Evolutionary conservation across 2,888 invertebrate genomes (phyloP).

Genomic region (Drosophila nigritarsus): DNA sequence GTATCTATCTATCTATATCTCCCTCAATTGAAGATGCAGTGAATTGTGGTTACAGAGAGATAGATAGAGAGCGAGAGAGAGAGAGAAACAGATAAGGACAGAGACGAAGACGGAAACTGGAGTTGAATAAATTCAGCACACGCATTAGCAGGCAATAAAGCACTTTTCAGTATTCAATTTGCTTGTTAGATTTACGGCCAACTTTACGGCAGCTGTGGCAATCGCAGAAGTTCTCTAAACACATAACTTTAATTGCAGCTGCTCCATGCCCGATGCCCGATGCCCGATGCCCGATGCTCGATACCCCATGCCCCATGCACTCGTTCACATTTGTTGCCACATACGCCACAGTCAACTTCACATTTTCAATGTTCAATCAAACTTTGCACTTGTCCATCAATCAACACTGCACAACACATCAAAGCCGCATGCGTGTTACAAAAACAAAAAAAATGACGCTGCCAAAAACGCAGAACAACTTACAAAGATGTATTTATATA

Average conservation of each 20-base stretch:
- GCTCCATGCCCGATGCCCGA: slow-evolving; percentile 1
- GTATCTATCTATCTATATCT: background rate
- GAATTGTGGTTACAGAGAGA: background rate
- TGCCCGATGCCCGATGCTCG: background rate
- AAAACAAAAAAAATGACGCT: slow-evolving; percentile 33
- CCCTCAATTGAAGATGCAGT: background rate
- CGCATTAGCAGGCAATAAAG: slow-evolving; percentile 41
- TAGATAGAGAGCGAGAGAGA: background rate
- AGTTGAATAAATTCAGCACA: slow-evolving; percentile 11
- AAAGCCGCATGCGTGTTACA: slow-evolving; percentile 55
- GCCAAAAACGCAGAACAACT: slow-evolving; percentile 53
- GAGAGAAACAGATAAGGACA: too few relatives aligned
- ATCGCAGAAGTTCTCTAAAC: slow-evolving; percentile 33
- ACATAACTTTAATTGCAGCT: slow-evolving; percentile 25
- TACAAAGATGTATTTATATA: slow-evolving; percentile 3
- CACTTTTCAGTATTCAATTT: slow-evolving; percentile 54
- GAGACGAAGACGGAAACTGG: background rate
- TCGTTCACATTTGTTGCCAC: slow-evolving; percentile 20
- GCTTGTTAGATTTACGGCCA: slow-evolving; percentile 51
- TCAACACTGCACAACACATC: slow-evolving; percentile 66
- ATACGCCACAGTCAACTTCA: slow-evolving; percentile 1
- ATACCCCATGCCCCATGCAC: slow-evolving; percentile 4
- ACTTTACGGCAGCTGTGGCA: slow-evolving; percentile 28
- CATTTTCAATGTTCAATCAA: slow-evolving; percentile 66
- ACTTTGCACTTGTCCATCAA: slow-evolving; percentile 72